Evolutionary conservation across 2,113 vertebrate species (phyloP), one percentile per base, ranked within the genome.

Genomic region (Mola mola): DNA sequence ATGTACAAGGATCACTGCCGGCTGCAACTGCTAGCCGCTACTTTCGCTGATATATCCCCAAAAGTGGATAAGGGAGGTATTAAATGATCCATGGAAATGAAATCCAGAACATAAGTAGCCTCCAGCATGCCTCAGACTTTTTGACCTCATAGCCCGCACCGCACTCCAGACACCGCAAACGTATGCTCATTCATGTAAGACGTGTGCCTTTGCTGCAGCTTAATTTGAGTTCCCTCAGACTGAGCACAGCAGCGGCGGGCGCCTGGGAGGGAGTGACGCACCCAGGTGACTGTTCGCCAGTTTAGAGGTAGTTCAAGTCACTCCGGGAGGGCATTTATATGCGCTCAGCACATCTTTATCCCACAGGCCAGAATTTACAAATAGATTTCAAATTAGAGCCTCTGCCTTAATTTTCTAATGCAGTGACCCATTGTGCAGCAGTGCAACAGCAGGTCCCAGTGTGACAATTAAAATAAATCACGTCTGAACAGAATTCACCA

Each of bases 381-480:
- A 95, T 91, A 93, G 90, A 91, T 90, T 91, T 91, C 87, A 94
- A 95, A 92, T 77, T 65, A 92, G 91, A 90, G 89, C n/a, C 83
- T 90, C 89, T 89, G 89, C 89, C 93, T 94, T 94, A 92, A 95
- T 95, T 94, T 95, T 95, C 93, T 83, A 92, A 93, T 1, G 89
- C 93, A 92, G 88, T 96, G 95, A 97, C 95, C 95, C 94, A 83
- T 95, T 90, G 89, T 90, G 78, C 75, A 66, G 88, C 76, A 79
- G 86, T 88, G 85, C 93, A 95, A 96, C 94, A 92, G 92, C 86
- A 80, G 89, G 90, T 94, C 92, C 92, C 94, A 87, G 75, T 90
- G 91, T 94, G 94, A 94, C 93, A 95, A 96, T 95, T 95, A 94
- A 94, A 94, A 95, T 94, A 93, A 96, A 96, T 96, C 93, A 93